Base-by-base conservation (phyloP, 1,140 invertebrate genomes). In the Orchesella cincta region DNA sequence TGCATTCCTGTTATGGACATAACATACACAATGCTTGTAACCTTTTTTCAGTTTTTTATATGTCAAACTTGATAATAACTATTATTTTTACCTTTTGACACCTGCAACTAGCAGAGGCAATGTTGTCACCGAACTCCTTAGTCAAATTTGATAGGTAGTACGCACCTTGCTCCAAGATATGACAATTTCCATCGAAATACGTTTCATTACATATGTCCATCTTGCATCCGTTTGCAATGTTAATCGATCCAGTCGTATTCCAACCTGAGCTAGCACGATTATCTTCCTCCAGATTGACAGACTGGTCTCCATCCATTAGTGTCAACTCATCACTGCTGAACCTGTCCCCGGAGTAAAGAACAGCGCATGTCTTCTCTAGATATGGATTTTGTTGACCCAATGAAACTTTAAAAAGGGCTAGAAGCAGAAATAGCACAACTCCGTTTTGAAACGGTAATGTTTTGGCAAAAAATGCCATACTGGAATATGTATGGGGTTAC, bases 1-100 rank as follows among this genome's bases (percentile, higher is more conserved):
- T 51, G 33, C 77, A 78, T 2, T 73, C 51, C 77, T 78, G 35
- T 33, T 18, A 71, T 2, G 31, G 16, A 31, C 8, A 36, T 8
- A 29, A 29, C 3, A 26, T 16, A 71, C 5, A 5, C 3, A 71
- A 51, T n/a, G 14, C 14, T 51, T 14, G 14, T 14, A 14, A 51
- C n/a, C n/a, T 14, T 51, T 51, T 51, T 33, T 20, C 16, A 71
- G 29, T 71, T 33, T 2, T 28, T 64, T 26, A 57, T 57, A 23
- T 23, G 23, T 57, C 39, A 57, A 31, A 36, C 18, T 16, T 16
- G 8, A 71, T 33, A 23, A 28, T 12, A 5, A 31, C 16, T 28
- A 16, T 33, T 71, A 29, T 36, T 12, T 23, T 31, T 14, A 71
- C 67, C 67, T 71, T 71, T 5, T 3, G 16, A 71, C 67, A 71